These are phyloP conservation scores for Keiferia lycopersicella DNA, from an alignment of 2,888 invertebrate species.

Conservation along the genomic window DNA sequence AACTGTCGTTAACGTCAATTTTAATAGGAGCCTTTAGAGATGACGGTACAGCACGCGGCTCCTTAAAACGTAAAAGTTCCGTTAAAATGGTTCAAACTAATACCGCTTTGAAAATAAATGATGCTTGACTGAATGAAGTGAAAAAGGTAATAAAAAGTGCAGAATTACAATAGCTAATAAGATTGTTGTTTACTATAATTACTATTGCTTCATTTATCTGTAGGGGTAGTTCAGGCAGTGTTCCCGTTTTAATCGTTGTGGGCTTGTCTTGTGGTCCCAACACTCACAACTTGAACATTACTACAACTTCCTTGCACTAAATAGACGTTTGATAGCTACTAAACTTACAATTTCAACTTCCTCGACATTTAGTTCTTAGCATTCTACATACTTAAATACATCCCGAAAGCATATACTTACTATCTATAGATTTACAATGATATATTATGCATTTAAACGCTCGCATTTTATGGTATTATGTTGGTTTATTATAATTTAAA, in stretches of 20 bases:
- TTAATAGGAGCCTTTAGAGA: constrained; percentile 35
- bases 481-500: no score
- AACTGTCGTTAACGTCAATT: constrained; percentile 38
- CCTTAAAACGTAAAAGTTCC: constrained; percentile 32
- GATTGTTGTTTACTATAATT: constrained; percentile 45
- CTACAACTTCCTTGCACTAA: background rate
- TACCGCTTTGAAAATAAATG: constrained; percentile 49
- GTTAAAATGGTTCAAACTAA: constrained; percentile 37
- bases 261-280: constrained; percentile 21
- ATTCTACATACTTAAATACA: background rate
- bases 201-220: constrained; percentile 41
- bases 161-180: constrained; percentile 46
- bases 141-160: constrained; percentile 41
- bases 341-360: constrained; percentile 1
- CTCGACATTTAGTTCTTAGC: background rate
- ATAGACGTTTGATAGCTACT: background rate
- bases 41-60: constrained; percentile 26
- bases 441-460: no score
- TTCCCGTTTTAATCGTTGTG: constrained; percentile 17
- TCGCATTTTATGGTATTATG: no score
- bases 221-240: constrained; percentile 20
- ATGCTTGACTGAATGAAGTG: constrained; percentile 49
- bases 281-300: constrained; percentile 1
- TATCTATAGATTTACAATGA: no score
- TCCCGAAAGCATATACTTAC: background rate